Percentiles rank a stretch among this genome's conserved stretches.
Evolutionary conservation across 2,113 vertebrate species (phyloP).

Genomic region (Hylia prasina): DNA sequence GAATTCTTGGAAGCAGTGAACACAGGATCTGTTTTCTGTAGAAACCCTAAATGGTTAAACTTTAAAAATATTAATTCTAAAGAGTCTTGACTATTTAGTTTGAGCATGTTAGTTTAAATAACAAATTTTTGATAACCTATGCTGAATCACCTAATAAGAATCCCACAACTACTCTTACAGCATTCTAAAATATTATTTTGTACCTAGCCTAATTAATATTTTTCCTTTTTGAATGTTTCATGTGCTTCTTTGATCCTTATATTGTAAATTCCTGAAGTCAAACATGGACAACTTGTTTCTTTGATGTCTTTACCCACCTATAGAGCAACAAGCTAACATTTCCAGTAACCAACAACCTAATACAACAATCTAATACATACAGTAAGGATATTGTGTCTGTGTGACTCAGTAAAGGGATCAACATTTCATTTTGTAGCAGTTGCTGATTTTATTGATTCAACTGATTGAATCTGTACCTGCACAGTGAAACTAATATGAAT

Average conservation of each 20-base stretch:
- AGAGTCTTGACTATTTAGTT: background rate
- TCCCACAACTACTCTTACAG: background rate
- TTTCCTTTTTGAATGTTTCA: background rate
- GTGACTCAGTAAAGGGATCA: background rate
- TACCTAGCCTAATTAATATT: background rate
- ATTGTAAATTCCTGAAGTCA: background rate
- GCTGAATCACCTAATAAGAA: background rate
- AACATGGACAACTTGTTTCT: background rate
- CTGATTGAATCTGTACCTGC: background rate
- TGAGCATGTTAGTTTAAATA: background rate
- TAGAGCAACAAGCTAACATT: background rate
- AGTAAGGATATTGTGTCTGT: background rate
- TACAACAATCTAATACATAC: background rate
- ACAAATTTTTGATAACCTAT: background rate
- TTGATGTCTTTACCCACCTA: background rate
- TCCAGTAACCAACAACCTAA: background rate
- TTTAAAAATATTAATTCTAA: background rate
- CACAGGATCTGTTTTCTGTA: background rate
- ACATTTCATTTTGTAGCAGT: background rate
- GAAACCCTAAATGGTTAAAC: background rate
- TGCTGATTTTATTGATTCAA: background rate
- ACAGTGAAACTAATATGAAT: background rate
- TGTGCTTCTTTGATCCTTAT: background rate
- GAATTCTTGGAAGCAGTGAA: background rate
- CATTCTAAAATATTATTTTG: background rate